Evolutionary conservation across 2,797 vertebrate species (phyloP), one percentile per base, ranked within the genome.

Genomic region (Gastrophryne carolinensis): DNA sequence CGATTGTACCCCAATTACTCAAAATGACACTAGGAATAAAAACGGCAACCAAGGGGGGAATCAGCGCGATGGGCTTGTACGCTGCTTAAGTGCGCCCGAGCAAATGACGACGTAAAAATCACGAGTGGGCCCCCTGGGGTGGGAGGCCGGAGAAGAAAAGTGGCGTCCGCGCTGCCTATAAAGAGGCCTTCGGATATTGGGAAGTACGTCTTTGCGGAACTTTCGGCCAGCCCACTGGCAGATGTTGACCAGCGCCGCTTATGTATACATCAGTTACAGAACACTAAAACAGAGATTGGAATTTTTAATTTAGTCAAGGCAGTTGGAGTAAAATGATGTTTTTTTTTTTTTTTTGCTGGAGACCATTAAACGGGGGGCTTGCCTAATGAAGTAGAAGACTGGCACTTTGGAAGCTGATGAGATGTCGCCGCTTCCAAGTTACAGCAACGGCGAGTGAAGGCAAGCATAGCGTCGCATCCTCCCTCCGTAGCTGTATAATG

Each of bases 41-140:
- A 97, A 96, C 90, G 88, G 93, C 90, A 95, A 95, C 94, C 95
- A 92, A 90, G 96, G 95, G 96, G 94, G 93, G 94, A 95, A 97
- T 97, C 92, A 95, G 90, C 90, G 89, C 89, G 86, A 91, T 89
- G 92, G n/a, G 88, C 90, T 90, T 85, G 83, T 84, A 81, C 75
- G 85, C 89, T 91, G 91, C 91, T 89, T 90, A 95, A 94, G 92
- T 93, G 91, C 86, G 88, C 88, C 86, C 85, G 88, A 93, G 89
- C 90, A 93, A 93, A 93, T 93, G 91, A 91, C 81, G 85, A 86
- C 89, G 89, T 91, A 85, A 91, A n/a, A 93, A 88, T 86, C 85
- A 79, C 86, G 86, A 92, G 91, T 83, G 87, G 7, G 52, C 93
- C 89, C 92, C 92, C 91, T 39, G 82, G 87, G 91, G 39, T 13